Base-by-base conservation (phyloP, 2,888 invertebrate species). In the Brachyopa scutellaris region DNA sequence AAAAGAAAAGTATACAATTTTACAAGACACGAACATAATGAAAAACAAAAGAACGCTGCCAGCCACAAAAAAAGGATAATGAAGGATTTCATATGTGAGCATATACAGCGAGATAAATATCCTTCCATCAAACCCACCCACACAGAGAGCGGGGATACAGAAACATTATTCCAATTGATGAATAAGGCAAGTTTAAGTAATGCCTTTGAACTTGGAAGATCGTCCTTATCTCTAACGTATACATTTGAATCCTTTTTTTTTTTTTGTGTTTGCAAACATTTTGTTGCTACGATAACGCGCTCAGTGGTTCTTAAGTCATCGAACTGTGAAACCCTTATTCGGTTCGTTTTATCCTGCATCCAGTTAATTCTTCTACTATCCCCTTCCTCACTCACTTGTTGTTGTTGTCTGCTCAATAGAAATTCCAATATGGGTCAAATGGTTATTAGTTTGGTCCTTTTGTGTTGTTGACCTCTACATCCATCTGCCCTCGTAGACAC, bases 361-460 rank as follows among this genome's bases (percentile, higher is more conserved):
- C 53, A 13, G 33, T 13, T 17, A 29, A 17, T n/a, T 21, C 17
- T 23, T 47, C 23, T 9, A 7, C 11, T 8, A n/a, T n/a, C n/a
- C n/a, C n/a, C 4, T 11, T 19, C 40, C 21, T 31, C 31, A 11
- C 15, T 11, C 7, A 21, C 13, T 9, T 17, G 53, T 11, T 9
- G 51, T 21, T 21, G 33, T 19, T 40, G 13, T 6, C 23, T 21
- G 13, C 9, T 38, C n/a, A n/a, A 19, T 36, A 47, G 9, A 49
- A 11, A 64, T 74, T 57, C 38, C 73, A 74, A 66, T 49, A 31
- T 64, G 40, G 73, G 64, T 74, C 57, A 57, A 74, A 64, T 74
- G 47, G 29, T 74, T 66, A 66, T 64, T 64, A 55, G 36, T 57
- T 57, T 19, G 19, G 36, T 38, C 55, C 38, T 29, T 62, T 66